Base-by-base conservation (phyloP, 2,888 invertebrate genomes). In the Clepsis dumicolana region DNA sequence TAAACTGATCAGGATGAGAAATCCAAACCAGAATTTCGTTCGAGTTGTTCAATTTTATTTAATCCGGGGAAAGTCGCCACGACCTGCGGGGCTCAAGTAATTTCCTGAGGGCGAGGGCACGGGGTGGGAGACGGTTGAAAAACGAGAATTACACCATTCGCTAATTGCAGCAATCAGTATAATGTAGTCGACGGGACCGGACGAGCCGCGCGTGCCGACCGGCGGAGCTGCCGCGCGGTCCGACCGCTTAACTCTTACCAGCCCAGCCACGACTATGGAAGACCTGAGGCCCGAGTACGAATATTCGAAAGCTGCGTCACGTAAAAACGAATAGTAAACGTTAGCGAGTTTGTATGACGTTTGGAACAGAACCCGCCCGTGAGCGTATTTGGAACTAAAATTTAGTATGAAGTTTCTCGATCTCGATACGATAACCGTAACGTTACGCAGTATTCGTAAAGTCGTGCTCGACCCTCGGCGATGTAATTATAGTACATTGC, bases 111-210 rank as follows among this genome's bases (percentile, higher is more conserved):
- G 76, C 65, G 65, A 73, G 71, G 65, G 73, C 71, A 74, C 74
- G 78, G 76, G 76, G 74, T 75, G 78, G 78, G 83, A 76, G 85
- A 80, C 75, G 85, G 83, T 85, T 90, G 90, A 91, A 90, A 90
- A 91, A 91, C 89, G 91, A 88, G 90, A 89, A 91, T 90, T 90
- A 90, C 91, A 90, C 89, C 91, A 91, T 90, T 88, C 91, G 84
- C 91, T 93, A 93, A 93, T 93, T 93, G 89, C 90, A 85, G 91
- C 91, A 92, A 93, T 93, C 91, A 91, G 88, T 91, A 88, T 91
- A 91, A 93, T 93, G 92, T 92, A 91, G 90, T 91, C 90, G 89
- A 85, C 89, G 85, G 87, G 86, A 85, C 87, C 50, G 54, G 32
- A 29, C 35, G 54, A 56, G 52, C 52, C 41, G 59, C 12, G 10